These are phyloP conservation scores for Cylloceria caligata DNA, from an alignment of 2,888 invertebrate genomes.

Conservation along the genomic window DNA sequence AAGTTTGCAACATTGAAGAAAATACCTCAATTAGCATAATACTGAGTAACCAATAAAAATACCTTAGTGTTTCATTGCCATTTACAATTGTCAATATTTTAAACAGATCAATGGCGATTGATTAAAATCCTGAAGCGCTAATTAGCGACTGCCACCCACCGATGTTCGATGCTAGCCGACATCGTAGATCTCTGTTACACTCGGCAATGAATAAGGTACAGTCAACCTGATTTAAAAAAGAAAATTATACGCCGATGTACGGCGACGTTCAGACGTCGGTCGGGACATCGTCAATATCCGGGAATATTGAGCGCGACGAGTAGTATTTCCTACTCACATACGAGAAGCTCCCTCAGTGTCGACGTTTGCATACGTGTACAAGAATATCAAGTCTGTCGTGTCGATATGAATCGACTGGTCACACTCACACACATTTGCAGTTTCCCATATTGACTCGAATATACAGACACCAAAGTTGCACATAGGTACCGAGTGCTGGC, in stretches of 20 bases:
- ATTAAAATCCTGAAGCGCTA: too few relatives aligned
- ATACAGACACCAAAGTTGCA: slow-evolving; percentile 41
- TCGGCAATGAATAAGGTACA: too few relatives aligned
- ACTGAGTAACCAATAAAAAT: too few relatives aligned
- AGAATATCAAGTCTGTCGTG: slow-evolving; percentile 37
- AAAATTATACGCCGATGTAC: background rate
- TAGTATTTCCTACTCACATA: slow-evolving; percentile 22
- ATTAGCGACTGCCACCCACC: too few relatives aligned
- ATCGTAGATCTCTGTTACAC: too few relatives aligned
- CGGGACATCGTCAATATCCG: slow-evolving; percentile 53
- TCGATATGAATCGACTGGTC: slow-evolving; percentile 52
- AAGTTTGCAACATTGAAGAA: too few relatives aligned
- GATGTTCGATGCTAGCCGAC: too few relatives aligned
- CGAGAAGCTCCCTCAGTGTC: slow-evolving; percentile 10
- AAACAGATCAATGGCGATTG: too few relatives aligned
- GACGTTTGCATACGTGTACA: slow-evolving; percentile 5
- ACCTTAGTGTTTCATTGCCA: too few relatives aligned
- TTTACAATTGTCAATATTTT: too few relatives aligned
- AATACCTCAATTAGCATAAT: too few relatives aligned
- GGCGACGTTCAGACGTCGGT: slow-evolving; percentile 19
- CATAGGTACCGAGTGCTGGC: slow-evolving; percentile 23
- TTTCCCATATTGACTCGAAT: slow-evolving; percentile 39
- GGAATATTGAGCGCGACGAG: slow-evolving; percentile 41
- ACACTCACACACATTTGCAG: slow-evolving; percentile 37
- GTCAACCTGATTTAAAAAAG: too few relatives aligned